phyloP scores from a whole-genome alignment of 2,113 vertebrate species.

The Cariama cristata region DNA sequence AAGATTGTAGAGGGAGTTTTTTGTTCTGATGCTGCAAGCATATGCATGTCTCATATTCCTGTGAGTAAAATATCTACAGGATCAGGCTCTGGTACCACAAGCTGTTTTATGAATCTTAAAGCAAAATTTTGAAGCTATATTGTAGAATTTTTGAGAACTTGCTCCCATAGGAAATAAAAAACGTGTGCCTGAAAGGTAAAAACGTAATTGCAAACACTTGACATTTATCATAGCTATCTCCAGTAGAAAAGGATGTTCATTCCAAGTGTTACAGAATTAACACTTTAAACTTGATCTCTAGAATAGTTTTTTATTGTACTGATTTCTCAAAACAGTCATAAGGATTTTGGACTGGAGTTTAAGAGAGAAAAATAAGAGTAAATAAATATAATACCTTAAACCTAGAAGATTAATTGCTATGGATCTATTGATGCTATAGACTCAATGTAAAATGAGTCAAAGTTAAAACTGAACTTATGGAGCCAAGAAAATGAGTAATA shows the following conservation, averaged over 20 bases:
- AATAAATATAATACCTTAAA: not conserved
- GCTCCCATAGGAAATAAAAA: conserved; percentile 31
- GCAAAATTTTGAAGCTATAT: not conserved
- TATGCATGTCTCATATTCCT: not conserved
- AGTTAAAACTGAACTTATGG: conserved; percentile 1
- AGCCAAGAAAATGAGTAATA: not conserved
- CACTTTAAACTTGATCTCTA: not conserved
- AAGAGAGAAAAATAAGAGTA: not conserved
- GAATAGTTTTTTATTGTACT: not conserved
- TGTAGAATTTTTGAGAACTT: not conserved
- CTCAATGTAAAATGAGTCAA: not conserved
- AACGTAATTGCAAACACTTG: conserved; percentile 45
- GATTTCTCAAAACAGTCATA: not conserved
- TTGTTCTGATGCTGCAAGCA: not conserved
- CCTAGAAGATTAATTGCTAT: not conserved
- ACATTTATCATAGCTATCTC: conserved; percentile 34
- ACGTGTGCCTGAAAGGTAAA: conserved; percentile 31
- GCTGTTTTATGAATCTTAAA: not conserved
- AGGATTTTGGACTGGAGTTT: not conserved
- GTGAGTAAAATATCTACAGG: not conserved
- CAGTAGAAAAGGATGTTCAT: not conserved
- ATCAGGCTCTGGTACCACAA: not conserved
- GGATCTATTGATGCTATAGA: not conserved
- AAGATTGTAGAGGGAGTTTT: not conserved
- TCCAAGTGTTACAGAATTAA: conserved; percentile 3